A percentile compares a stretch with the other conserved stretches of the same genome.
phyloP scores from a whole-genome alignment of 2,113 vertebrate genomes.

The Ochotona princeps region DNA sequence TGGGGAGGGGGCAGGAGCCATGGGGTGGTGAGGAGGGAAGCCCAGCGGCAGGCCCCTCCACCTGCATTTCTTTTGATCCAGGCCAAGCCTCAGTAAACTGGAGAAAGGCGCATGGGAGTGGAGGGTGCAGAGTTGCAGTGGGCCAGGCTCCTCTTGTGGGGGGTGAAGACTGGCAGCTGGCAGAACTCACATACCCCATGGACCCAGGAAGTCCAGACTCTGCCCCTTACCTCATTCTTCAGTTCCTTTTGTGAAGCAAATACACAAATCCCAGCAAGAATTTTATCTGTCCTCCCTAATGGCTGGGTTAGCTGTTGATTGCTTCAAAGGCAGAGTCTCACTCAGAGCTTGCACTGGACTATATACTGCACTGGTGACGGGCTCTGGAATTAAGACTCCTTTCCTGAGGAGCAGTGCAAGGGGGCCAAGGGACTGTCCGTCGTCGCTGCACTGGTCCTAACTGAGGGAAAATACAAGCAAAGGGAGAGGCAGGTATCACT shows the following conservation, averaged over 20 bases:
- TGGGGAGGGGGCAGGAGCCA: neutral
- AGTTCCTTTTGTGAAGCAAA: neutral
- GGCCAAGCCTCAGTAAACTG: neutral
- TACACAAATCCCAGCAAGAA: slow-evolving; percentile 2
- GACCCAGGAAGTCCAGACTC: neutral
- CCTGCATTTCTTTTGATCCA: neutral
- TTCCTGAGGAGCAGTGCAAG: neutral
- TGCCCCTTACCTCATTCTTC: neutral
- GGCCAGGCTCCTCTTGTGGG: neutral
- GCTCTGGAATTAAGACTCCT: neutral
- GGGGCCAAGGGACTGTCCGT: neutral
- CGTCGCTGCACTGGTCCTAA: neutral
- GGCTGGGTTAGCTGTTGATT: neutral
- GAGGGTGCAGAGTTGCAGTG: neutral
- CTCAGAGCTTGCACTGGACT: neutral
- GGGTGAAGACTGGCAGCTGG: neutral
- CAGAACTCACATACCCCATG: neutral
- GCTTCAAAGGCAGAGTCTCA: neutral
- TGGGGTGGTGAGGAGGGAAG: neutral
- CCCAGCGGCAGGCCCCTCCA: neutral
- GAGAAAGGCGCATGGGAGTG: neutral
- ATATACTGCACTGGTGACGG: neutral
- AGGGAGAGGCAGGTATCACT: neutral
- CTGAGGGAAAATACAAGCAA: neutral
- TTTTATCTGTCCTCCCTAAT: neutral